Conservation (phyloP, 2,797 vertebrate genomes). For the Pygocentrus nattereri region DNA sequence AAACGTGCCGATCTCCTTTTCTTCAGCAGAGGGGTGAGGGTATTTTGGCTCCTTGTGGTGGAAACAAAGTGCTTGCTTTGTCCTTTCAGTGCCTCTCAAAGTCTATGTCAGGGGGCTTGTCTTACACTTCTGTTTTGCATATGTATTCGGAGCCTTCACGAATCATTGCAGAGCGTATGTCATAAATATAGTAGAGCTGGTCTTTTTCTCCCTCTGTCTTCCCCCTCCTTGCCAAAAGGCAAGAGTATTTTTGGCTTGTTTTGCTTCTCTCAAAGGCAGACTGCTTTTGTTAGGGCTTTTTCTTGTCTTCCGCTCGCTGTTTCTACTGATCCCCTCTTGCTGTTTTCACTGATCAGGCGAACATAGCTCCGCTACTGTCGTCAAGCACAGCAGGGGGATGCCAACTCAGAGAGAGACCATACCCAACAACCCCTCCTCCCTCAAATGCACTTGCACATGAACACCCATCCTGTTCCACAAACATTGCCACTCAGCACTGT, state of each 20-base stretch:
- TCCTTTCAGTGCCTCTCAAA: background rate
- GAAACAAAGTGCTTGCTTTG: background rate
- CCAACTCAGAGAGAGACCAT: slow-evolving; percentile 38
- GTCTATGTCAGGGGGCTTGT: slow-evolving; percentile 3
- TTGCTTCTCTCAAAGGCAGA: background rate
- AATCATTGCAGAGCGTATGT: background rate
- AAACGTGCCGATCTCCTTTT: background rate
- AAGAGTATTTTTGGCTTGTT: slow-evolving; percentile 28
- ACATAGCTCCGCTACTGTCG: slow-evolving; percentile 32
- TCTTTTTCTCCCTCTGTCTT: background rate
- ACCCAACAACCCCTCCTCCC: background rate
- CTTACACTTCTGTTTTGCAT: background rate
- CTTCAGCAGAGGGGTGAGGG: background rate
- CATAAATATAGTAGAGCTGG: background rate
- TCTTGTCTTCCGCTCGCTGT: background rate
- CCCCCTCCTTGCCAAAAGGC: background rate
- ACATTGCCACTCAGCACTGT: slow-evolving; percentile 29
- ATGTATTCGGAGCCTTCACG: background rate
- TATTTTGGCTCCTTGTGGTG: background rate
- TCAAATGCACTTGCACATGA: slow-evolving; percentile 18
- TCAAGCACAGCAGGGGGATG: slow-evolving; percentile 49
- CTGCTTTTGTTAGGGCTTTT: slow-evolving; percentile 1
- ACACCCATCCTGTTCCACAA: slow-evolving; percentile 35
- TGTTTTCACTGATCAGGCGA: slow-evolving; percentile 24
- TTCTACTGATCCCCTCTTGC: slow-evolving; percentile 9